Conservation (phyloP, 2,797 vertebrate genomes). For the Arrhamphus sclerolepis region DNA sequence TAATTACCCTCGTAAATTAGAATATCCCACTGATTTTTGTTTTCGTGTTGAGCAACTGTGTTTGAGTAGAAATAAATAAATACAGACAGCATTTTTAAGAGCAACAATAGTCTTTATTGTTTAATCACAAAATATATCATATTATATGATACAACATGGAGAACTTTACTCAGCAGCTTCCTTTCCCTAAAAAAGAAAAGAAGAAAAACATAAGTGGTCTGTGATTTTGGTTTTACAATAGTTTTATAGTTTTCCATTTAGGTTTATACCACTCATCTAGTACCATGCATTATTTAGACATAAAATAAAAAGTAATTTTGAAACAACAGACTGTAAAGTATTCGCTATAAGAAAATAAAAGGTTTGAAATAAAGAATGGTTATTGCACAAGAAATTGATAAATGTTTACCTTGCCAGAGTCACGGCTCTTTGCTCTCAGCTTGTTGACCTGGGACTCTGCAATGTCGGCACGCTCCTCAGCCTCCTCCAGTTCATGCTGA, state of each 20-base stretch:
- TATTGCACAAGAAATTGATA: no score
- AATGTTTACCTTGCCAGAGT: slow-evolving; percentile 51
- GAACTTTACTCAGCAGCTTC: slow-evolving; percentile 56
- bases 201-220: background rate
- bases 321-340: no score
- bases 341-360: background rate
- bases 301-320: no score
- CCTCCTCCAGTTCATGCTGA: slow-evolving; percentile 17
- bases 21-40: background rate
- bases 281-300: no score
- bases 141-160: slow-evolving; percentile 50
- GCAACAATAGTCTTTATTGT: slow-evolving; percentile 39
- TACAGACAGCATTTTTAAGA: slow-evolving; percentile 17
- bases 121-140: slow-evolving; percentile 37
- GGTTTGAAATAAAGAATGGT: no score
- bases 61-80: background rate
- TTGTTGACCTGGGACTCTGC: slow-evolving; percentile 17
- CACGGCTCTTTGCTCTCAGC: slow-evolving; percentile 35
- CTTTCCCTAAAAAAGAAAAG: slow-evolving; percentile 41
- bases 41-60: background rate
- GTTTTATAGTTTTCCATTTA: no score
- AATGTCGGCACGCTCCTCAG: slow-evolving; percentile 15
- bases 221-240: no score
- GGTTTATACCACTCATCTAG: no score
- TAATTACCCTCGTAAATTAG: no score